Evolutionary conservation across 2,113 vertebrate species (phyloP).

Genomic region (Sylvilagus bachmani): DNA sequence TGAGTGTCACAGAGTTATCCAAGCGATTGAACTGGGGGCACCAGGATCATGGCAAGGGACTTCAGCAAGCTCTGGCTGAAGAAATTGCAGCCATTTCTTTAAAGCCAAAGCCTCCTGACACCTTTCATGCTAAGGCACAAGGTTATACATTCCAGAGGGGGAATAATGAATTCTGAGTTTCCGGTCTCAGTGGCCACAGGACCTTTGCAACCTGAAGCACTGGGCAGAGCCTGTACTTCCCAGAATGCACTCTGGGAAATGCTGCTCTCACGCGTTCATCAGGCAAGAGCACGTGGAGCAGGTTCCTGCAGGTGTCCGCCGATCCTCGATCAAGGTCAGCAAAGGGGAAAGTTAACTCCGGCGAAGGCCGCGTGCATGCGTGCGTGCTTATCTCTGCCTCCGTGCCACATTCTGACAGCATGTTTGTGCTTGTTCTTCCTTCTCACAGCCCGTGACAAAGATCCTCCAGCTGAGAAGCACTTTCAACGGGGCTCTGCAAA

Average conservation of each 20-base stretch:
- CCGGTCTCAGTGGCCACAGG: background rate
- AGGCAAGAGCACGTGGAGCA: fast-evolving
- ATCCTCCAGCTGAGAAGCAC: background rate
- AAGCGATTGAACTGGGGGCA: background rate
- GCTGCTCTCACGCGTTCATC: background rate
- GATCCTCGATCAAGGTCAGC: background rate
- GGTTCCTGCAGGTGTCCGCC: fast-evolving
- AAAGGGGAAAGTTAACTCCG: background rate
- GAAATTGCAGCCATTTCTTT: background rate
- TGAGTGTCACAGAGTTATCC: background rate
- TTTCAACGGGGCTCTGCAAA: background rate
- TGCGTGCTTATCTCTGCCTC: background rate
- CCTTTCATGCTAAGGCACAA: background rate
- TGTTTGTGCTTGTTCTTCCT: background rate
- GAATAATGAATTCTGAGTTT: background rate
- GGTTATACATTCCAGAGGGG: background rate
- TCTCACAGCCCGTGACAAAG: background rate
- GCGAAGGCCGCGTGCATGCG: background rate
- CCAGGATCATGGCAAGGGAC: background rate
- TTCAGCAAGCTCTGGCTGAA: background rate
- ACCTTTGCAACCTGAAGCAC: background rate
- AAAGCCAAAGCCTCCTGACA: background rate
- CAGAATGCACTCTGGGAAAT: background rate
- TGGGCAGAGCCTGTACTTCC: background rate
- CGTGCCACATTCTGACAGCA: background rate